Conservation (phyloP, 2,113 vertebrate species). For the Scophthalmus maximus region DNA sequence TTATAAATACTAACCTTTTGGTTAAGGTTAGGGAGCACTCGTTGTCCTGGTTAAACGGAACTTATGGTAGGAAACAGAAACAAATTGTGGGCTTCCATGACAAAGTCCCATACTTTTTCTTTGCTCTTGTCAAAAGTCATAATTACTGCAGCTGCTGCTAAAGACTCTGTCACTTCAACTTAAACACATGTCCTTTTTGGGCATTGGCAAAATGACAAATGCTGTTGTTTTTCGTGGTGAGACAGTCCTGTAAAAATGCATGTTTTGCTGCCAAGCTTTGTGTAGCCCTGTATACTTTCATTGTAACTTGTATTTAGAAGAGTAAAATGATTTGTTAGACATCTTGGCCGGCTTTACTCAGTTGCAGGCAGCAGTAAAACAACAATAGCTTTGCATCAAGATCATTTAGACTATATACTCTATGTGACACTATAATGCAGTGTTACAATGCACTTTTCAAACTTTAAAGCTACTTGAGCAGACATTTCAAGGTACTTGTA, state of each 20-base stretch:
- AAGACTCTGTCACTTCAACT: no score
- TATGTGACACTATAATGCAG: no score
- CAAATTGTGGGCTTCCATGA: neutral
- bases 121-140: neutral
- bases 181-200: neutral
- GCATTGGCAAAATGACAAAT: neutral
- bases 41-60: neutral
- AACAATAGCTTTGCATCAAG: neutral
- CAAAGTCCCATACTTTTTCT: no score
- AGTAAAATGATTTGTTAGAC: neutral
- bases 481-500: conserved; percentile 3
- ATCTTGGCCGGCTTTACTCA: neutral
- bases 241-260: neutral
- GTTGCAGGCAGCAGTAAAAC: no score
- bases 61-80: neutral
- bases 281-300: neutral
- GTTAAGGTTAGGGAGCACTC: neutral
- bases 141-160: neutral
- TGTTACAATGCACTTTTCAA: neutral
- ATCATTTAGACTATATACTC: no score
- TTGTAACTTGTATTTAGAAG: neutral
- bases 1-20: no score
- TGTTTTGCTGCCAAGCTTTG: neutral
- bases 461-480: conserved; percentile 8
- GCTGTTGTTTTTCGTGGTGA: neutral